A percentile compares a stretch with the other conserved stretches of the same genome.
phyloP scores from a whole-genome alignment of 2,113 vertebrate species.

The Trinectes maculatus region DNA sequence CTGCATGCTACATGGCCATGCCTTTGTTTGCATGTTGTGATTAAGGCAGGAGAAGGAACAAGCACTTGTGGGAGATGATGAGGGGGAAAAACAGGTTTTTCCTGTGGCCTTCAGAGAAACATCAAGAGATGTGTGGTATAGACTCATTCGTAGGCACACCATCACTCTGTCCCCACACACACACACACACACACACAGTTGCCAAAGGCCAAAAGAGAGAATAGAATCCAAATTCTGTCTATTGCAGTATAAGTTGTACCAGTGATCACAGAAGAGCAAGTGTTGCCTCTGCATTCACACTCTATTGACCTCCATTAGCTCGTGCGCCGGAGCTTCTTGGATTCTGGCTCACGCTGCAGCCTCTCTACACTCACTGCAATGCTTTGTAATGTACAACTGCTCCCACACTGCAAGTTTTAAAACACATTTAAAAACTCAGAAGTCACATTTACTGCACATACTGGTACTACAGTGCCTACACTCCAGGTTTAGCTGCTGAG shows the following conservation, averaged over 20 bases:
- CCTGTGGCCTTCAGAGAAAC: slow-evolving; percentile 14
- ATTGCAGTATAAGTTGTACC: neutral
- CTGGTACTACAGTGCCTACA: neutral
- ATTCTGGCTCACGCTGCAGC: slow-evolving; percentile 2
- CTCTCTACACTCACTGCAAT: neutral
- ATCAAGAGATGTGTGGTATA: neutral
- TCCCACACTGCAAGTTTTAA: neutral
- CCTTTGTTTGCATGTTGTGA: slow-evolving; percentile 8
- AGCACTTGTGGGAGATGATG: slow-evolving; percentile 3
- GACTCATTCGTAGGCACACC: neutral
- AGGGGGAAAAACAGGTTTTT: slow-evolving; percentile 11
- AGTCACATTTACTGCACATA: neutral
- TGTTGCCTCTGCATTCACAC: slow-evolving; percentile 32
- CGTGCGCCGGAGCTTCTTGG: neutral
- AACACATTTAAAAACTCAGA: too few relatives aligned
- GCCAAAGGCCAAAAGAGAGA: neutral
- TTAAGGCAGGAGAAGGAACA: slow-evolving; percentile 5
- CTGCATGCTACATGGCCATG: slow-evolving; percentile 20
- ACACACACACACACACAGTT: neutral
- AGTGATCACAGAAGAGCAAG: slow-evolving; percentile 26
- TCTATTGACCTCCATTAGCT: slow-evolving; percentile 45
- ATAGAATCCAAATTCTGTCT: neutral
- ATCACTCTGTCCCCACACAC: neutral
- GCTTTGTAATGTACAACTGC: neutral
- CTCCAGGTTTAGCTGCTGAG: neutral